A percentile compares a stretch with the other conserved stretches of the same genome.
phyloP scores from a whole-genome alignment of 2,888 invertebrate genomes.

The Meteorus colon region DNA sequence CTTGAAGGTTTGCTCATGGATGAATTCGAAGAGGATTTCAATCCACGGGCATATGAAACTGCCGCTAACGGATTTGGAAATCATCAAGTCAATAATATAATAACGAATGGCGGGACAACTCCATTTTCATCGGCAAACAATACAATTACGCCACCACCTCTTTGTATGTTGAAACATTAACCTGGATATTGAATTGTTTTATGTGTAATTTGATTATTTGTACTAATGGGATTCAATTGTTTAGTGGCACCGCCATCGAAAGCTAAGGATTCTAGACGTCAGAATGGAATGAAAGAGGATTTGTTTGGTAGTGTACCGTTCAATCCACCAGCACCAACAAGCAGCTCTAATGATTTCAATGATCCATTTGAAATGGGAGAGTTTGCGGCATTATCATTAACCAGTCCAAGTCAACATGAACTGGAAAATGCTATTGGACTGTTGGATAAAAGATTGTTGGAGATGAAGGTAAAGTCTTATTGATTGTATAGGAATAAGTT shows the following conservation, averaged over 20 bases:
- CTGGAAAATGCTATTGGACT: constrained; percentile 85
- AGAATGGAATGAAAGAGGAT: constrained; percentile 79
- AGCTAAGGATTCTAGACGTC: constrained; percentile 74
- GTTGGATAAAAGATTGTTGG: constrained; percentile 86
- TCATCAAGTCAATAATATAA: constrained; percentile 64
- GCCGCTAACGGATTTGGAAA: constrained; percentile 72
- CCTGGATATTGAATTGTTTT: not conserved
- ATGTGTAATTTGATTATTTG: not conserved
- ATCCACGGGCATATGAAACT: constrained; percentile 89
- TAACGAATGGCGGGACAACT: constrained; percentile 71
- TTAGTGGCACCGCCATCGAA: constrained; percentile 94
- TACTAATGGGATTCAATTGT: constrained; percentile 53
- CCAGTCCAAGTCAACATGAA: constrained; percentile 76
- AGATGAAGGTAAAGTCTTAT: constrained; percentile 83
- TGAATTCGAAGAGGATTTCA: constrained; percentile 89
- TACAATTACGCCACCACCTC: constrained; percentile 77
- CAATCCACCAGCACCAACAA: constrained; percentile 72
- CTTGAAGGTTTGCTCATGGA: constrained; percentile 85
- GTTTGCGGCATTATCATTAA: constrained; percentile 74
- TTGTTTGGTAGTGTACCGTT: constrained; percentile 89
- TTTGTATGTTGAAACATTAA: constrained; percentile 76
- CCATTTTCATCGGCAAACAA: constrained; percentile 73
- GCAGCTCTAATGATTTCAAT: constrained; percentile 51
- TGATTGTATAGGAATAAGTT: not conserved
- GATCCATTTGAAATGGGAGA: constrained; percentile 93